phyloP scores from a whole-genome alignment of 2,888 invertebrate genomes.

The Melanotus villosus region DNA sequence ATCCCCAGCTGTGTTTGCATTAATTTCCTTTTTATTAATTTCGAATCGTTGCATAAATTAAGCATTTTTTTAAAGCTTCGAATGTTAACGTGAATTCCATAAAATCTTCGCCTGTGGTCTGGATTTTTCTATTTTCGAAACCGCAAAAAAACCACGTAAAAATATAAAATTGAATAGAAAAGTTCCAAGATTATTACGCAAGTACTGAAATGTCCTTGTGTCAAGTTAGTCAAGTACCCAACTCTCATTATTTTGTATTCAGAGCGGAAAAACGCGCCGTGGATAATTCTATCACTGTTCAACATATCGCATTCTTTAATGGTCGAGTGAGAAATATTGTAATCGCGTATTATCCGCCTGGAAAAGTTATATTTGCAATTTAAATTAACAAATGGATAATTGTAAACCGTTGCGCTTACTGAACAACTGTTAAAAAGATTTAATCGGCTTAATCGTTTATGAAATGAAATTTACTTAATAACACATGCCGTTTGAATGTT shows the following conservation, averaged over 20 bases:
- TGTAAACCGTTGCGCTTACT: conserved; percentile 16
- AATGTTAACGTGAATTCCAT: no score
- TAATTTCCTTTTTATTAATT: no score
- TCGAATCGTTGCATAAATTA: no score
- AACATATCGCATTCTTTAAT: not conserved
- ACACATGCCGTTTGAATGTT: no score
- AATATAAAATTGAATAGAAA: not conserved
- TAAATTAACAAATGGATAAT: conserved; percentile 16
- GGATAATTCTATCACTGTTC: conserved; percentile 9
- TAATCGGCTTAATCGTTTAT: conserved; percentile 12
- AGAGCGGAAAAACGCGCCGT: conserved; percentile 24
- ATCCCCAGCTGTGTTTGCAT: no score
- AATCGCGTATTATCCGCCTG: not conserved
- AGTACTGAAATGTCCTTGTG: no score
- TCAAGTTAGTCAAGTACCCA: no score
- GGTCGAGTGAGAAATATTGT: conserved; percentile 21
- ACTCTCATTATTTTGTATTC: conserved; percentile 30
- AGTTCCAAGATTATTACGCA: not conserved
- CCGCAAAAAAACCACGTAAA: not conserved
- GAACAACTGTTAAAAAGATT: conserved; percentile 23
- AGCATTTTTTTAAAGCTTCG: no score
- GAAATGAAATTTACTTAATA: not conserved
- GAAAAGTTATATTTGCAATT: conserved; percentile 26
- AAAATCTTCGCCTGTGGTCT: no score
- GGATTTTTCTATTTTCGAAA: not conserved